phyloP scores from a whole-genome alignment of 1,140 invertebrate genomes.

The Pristionchus pacificus region DNA sequence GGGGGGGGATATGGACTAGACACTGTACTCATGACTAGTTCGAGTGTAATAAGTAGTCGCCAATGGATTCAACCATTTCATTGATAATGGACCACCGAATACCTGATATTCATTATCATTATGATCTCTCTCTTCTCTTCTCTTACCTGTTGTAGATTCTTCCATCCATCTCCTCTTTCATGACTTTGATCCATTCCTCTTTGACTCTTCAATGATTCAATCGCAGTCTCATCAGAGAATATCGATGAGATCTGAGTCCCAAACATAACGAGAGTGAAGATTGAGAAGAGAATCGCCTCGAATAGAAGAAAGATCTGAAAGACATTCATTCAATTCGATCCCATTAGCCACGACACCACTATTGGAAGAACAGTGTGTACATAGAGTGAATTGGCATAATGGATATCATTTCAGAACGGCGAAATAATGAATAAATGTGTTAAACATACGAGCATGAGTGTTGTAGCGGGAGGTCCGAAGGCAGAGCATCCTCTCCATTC shows the following conservation, averaged over 20 bases:
- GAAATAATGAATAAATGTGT: neutral
- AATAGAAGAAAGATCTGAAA: conserved; percentile 76
- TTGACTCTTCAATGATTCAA: conserved; percentile 45
- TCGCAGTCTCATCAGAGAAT: conserved; percentile 93
- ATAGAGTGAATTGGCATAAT: no score
- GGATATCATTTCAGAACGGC: no score
- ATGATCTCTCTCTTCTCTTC: no score
- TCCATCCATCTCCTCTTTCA: conserved; percentile 57
- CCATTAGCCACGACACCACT: no score
- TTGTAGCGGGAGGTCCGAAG: conserved; percentile 88
- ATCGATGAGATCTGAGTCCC: conserved; percentile 94
- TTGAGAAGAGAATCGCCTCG: conserved; percentile 91
- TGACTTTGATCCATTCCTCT: conserved; percentile 28
- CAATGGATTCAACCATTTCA: conserved; percentile 61
- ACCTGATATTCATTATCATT: no score
- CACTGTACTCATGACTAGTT: conserved; percentile 55
- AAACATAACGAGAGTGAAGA: conserved; percentile 97
- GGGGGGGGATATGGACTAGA: conserved; percentile 27
- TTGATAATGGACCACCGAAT: conserved; percentile 60
- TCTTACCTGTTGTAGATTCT: conserved; percentile 59
- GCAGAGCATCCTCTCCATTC: conserved; percentile 84
- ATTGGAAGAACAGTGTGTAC: no score
- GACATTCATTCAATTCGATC: no score
- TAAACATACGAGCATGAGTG: conserved; percentile 76
- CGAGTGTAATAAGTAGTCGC: conserved; percentile 43